phyloP scores from a whole-genome alignment of 2,888 invertebrate species.

The Dendrolimus houi region DNA sequence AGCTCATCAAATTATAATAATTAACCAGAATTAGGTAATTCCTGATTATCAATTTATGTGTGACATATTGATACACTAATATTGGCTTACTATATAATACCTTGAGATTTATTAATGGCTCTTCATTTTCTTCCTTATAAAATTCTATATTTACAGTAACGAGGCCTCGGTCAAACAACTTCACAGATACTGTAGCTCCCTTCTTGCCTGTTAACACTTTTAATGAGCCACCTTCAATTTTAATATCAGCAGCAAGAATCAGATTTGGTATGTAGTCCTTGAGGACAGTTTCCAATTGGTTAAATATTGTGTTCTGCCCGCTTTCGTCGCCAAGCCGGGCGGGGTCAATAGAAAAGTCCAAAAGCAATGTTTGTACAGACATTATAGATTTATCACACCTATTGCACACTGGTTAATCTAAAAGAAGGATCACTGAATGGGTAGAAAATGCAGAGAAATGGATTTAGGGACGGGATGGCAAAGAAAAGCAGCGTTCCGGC shows the following conservation, averaged over 20 bases:
- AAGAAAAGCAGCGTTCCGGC: too few species aligned
- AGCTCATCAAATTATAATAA: too few species aligned
- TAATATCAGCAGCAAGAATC: constrained; percentile 80
- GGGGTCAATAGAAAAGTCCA: constrained; percentile 87
- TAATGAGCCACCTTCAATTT: constrained; percentile 82
- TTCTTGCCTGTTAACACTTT: constrained; percentile 83
- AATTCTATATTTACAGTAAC: constrained; percentile 90
- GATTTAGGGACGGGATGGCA: neutral
- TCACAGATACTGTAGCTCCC: constrained; percentile 81
- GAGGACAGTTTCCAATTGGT: constrained; percentile 81
- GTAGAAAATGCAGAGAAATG: neutral
- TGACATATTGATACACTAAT: neutral
- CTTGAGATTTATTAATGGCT: constrained; percentile 84
- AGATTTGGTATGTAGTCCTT: constrained; percentile 84
- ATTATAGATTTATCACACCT: constrained; percentile 47
- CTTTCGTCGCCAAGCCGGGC: constrained; percentile 79
- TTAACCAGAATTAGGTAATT: too few species aligned
- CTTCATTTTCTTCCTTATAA: constrained; percentile 84
- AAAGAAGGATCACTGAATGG: constrained; percentile 2
- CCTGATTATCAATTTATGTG: too few species aligned
- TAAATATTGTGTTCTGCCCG: constrained; percentile 80
- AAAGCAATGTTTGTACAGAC: constrained; percentile 86
- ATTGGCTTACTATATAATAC: constrained; percentile 57
- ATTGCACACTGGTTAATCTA: too few species aligned
- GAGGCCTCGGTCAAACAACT: constrained; percentile 85